Evolutionary conservation across 2,888 invertebrate genomes (phyloP), one percentile per base, ranked within the genome.

Genomic region (Lagria hirta): DNA sequence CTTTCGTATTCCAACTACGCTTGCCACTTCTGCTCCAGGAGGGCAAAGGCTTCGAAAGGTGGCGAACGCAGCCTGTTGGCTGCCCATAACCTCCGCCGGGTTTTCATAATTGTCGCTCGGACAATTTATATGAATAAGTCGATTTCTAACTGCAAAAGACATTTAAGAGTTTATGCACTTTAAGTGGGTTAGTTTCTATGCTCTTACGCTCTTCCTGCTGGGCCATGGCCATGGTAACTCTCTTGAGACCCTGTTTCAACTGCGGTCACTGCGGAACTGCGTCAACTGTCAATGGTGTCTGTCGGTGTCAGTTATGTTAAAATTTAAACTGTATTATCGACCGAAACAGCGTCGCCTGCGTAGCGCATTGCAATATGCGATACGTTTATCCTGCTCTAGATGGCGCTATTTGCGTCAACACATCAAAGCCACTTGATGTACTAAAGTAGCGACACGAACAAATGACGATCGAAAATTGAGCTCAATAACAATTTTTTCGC

Each of bases 1-100:
- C 34, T 34, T 34, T 24, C 34, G 34, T 34, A 23, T 34, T 24
- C 34, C 34, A 34, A 34, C 34, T 24, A 34, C 34, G 34, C 24
- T 34, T 34, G 23, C 23, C 23, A 34, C 34, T 34, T 23, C 16
- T 34, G 14, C 34, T 23, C 8, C 34, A 34, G 33, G 33, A 33
- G 33, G 33, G 33, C 33, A 33, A 33, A 33, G 33, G 33, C 33
- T 21, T 22, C 33, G 21, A 33, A 33, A 33, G 33, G 22, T 30
- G 18, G 30, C 17, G 30, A 30, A 30, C 30, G 22, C 22, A 26
- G 26, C 26, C 26, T 26, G 26, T 26, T 26, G 26, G 26, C 26
- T 26, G 10, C 26, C 12, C 11, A 26, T 30, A 30, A 30, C 30
- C 30, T 30, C 30, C 18, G 17, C 30, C 15, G n/a, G 7, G 28